Base-by-base conservation (phyloP, 2,888 invertebrate genomes). In the Netelia inedita region DNA sequence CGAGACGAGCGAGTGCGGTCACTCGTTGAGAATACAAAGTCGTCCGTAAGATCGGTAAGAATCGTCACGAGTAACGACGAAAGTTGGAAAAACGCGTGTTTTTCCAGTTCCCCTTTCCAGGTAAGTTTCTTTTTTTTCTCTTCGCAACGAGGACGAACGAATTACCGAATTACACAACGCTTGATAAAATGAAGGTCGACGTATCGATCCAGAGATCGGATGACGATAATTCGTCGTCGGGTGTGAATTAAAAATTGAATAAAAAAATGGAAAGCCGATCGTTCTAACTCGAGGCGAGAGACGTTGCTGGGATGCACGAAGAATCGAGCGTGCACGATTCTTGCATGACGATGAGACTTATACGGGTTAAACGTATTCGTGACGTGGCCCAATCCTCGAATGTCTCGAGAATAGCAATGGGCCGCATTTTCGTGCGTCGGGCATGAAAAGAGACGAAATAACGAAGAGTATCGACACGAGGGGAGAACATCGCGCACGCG, bases 291-390 rank as follows among this genome's bases (percentile, higher is more conserved):
- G 16, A 46, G 35, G n/a, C n/a, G 72, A 61, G 8, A 57, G 53
- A 66, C 61, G 66, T 66, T 69, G 46, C 63, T 41, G 61, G 65
- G 63, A 21, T 59, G 57, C 55, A 50, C 21, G 19, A 71, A 57
- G 57, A 71, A 71, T n/a, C 46, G 21, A 50, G 19, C 19, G 19
- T 46, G 69, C 61, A 46, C 53, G 61, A 82, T 79, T 75, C 72
- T 83, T 63, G 87, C 80, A 86, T 85, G 50, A 79, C 82, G 86
- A 87, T 87, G 86, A 82, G 85, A 78, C 83, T 76, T 85, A 89
- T 89, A 84, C 88, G 88, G 90, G 88, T 90, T 90, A 90, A 89
- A 71, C 86, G 83, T 87, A 90, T 89, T 90, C 88, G 85, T 86
- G 88, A 89, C 88, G 88, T 85, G 79, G 75, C 71, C 55, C 72